Evolutionary conservation across 2,888 invertebrate genomes (phyloP), one percentile per base, ranked within the genome.

Genomic region (Drosophila tanythrix): DNA sequence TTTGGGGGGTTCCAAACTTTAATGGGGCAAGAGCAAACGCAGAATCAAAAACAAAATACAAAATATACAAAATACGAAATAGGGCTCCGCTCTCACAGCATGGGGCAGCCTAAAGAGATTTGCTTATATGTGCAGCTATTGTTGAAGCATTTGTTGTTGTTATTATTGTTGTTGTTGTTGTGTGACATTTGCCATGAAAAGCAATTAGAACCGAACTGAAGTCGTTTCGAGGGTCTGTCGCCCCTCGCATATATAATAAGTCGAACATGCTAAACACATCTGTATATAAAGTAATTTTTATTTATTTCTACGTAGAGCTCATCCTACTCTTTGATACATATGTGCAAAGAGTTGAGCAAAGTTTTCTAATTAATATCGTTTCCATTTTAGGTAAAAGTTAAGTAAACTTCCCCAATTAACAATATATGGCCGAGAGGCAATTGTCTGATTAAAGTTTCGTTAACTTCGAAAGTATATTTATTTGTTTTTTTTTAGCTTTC

Each of bases 161-260:
- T 53, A 3, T 25, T 25, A 2, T 48, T 51, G 55, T 70, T 70
- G 67, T 65, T 77, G 60, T 65, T 79, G 63, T 71, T 78, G 46
- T 46, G 74, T 70, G 70, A 74, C 82, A 82, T 82, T 82, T 79
- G 79, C 68, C 74, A 82, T 79, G 73, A 78, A 82, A 78, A 79
- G 82, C 82, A 79, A 79, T 79, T 79, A 79, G 77, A 81, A 29
- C 52, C 48, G 77, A 81, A 21, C 65, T 51, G 68, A 76, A 62
- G 65, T 76, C 68, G 63, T 70, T 81, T 62, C 56, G 43, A 64
- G 60, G 53, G 62, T 25, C 40, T 58, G 8, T 11, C 64, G 43
- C 50, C 2, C 11, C 36, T 29, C 25, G 25, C 31, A 51, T 62
- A 38, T 43, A n/a, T 10, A 40, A 58, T 25, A 51, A 46, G 21